Percentiles rank a stretch among this genome's conserved stretches.
phyloP scores from a whole-genome alignment of 2,797 vertebrate genomes.

The Fistularia tabacaria region DNA sequence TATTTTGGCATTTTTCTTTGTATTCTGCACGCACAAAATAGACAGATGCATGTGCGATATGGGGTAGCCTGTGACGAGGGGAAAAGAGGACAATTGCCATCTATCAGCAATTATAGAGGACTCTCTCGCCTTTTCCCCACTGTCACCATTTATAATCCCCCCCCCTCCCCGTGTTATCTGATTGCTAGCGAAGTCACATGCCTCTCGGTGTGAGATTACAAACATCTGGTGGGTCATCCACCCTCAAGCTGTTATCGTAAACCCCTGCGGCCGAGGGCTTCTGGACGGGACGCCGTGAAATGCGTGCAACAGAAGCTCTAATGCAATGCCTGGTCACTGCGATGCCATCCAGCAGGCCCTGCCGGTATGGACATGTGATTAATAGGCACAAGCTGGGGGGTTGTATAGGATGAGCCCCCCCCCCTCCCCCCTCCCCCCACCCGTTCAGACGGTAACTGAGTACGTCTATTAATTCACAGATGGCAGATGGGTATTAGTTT shows the following conservation, averaged over 20 bases:
- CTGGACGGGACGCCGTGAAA: constrained; percentile 16
- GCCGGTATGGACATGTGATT: constrained; percentile 62
- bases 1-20: not conserved
- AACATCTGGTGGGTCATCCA: constrained; percentile 72
- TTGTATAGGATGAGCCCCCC: constrained; percentile 39
- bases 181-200: constrained; percentile 52
- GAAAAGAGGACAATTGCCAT: constrained; percentile 33
- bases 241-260: constrained; percentile 67
- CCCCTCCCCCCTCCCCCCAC: too few relatives aligned
- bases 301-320: constrained; percentile 28
- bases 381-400: constrained; percentile 63
- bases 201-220: constrained; percentile 69
- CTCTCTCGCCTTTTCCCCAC: constrained; percentile 48
- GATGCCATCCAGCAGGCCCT: constrained; percentile 52
- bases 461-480: too few relatives aligned
- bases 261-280: constrained; percentile 30
- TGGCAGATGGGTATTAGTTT: too few relatives aligned
- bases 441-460: too few relatives aligned
- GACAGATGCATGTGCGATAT: constrained; percentile 10
- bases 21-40: not conserved
- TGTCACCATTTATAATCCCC: constrained; percentile 63
- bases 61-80: constrained; percentile 1
- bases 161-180: constrained; percentile 61
- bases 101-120: constrained; percentile 36
- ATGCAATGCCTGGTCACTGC: constrained; percentile 58